phyloP scores from a whole-genome alignment of 2,797 vertebrate species.

The Thunnus albacares region DNA sequence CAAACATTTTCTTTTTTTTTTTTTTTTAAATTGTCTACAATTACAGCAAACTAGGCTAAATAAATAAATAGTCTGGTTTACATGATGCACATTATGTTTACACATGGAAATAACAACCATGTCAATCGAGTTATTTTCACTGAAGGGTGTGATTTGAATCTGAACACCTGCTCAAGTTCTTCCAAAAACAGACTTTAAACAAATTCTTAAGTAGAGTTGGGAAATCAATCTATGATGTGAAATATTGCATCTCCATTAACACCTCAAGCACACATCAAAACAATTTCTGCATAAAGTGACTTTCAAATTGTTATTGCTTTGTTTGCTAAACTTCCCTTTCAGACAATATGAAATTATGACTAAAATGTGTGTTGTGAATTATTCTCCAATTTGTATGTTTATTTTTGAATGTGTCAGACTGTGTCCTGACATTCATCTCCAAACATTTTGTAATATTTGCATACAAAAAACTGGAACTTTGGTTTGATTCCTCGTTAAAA shows the following conservation, averaged over 20 bases:
- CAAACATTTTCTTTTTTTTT: conserved; percentile 24
- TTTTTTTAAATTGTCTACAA: conserved; percentile 26
- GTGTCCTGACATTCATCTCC: background rate
- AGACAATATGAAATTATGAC: conserved; percentile 14
- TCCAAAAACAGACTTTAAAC: conserved; percentile 31
- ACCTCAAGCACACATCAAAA: conserved; percentile 31
- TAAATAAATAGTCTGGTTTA: conserved; percentile 58
- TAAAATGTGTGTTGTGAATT: conserved; percentile 14
- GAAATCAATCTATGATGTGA: conserved; percentile 29
- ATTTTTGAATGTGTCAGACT: conserved; percentile 12
- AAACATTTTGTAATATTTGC: conserved; percentile 17
- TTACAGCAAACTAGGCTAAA: conserved; percentile 64
- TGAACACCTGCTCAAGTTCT: conserved; percentile 2
- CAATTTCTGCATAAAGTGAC: conserved; percentile 59
- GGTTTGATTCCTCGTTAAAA: conserved; percentile 23
- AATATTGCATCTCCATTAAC: conserved; percentile 56
- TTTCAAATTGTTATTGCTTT: conserved; percentile 65
- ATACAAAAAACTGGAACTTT: conserved; percentile 44
- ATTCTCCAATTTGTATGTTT: conserved; percentile 11
- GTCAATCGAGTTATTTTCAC: conserved; percentile 24
- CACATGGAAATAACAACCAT: conserved; percentile 51
- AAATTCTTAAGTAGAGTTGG: conserved; percentile 21
- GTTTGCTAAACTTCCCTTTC: conserved; percentile 29
- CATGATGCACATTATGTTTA: conserved; percentile 48
- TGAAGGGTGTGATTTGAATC: conserved; percentile 17